phyloP scores from a whole-genome alignment of 2,113 vertebrate genomes.

The Chionomys nivalis region DNA sequence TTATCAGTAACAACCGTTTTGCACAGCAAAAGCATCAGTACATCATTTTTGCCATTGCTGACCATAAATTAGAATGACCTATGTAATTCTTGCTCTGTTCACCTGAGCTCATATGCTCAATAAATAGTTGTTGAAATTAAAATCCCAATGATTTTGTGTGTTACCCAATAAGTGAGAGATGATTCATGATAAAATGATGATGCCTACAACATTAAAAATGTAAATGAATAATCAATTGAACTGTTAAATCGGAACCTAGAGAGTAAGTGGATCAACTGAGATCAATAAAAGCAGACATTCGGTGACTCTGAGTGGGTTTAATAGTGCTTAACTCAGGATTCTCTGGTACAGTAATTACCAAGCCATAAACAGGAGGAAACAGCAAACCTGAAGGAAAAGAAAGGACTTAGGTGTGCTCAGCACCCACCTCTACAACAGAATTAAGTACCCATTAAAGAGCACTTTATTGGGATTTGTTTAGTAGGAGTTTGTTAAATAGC shows the following conservation, averaged over 20 bases:
- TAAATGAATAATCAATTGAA: conserved; percentile 83
- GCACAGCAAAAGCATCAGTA: neutral
- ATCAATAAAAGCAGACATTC: conserved; percentile 73
- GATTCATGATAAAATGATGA: conserved; percentile 72
- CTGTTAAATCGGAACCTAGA: conserved; percentile 70
- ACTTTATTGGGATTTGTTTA: conserved; percentile 67
- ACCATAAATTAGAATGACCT: neutral
- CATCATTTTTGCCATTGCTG: conserved; percentile 4
- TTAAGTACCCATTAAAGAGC: conserved; percentile 64
- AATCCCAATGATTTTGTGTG: conserved; percentile 2
- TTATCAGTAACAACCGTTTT: neutral
- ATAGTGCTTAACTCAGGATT: conserved; percentile 33
- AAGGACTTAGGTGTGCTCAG: conserved; percentile 58
- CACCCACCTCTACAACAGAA: neutral
- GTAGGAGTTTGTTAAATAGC: conserved; percentile 72
- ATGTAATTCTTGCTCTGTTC: conserved; percentile 3
- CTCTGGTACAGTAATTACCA: conserved; percentile 1
- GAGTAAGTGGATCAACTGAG: conserved; percentile 75
- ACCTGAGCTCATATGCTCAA: neutral
- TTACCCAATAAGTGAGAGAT: conserved; percentile 61
- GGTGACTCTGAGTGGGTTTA: conserved; percentile 57
- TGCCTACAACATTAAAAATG: conserved; percentile 70
- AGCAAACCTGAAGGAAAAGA: conserved; percentile 60
- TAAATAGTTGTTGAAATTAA: conserved; percentile 44
- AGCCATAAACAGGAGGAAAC: conserved; percentile 43